These are phyloP conservation scores for Alitta virens DNA, from an alignment of 2,888 invertebrate species.

Conservation along the genomic window DNA sequence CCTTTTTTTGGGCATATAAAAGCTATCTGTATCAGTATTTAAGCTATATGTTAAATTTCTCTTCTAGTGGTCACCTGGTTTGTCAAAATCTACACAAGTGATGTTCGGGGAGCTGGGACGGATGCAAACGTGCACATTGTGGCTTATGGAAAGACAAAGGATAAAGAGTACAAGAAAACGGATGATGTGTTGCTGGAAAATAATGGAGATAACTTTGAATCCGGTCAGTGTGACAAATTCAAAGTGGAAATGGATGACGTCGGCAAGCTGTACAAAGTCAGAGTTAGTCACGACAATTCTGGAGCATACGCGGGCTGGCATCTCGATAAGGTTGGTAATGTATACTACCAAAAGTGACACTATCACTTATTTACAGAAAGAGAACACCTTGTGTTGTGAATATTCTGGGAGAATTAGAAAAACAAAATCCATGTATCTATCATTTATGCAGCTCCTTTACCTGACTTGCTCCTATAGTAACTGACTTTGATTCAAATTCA, in stretches of 20 bases:
- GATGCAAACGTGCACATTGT: constrained; percentile 54
- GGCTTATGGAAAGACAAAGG: constrained; percentile 46
- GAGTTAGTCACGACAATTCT: constrained; percentile 55
- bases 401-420: no score
- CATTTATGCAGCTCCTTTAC: no score
- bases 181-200: constrained; percentile 51
- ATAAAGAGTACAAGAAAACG: constrained; percentile 48
- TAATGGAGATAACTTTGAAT: constrained; percentile 54
- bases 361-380: no score
- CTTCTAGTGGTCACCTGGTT: constrained; percentile 53
- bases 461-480: no score
- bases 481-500: background rate
- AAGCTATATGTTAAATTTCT: no score
- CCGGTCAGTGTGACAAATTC: constrained; percentile 51
- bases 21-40: no score
- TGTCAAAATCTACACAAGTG: constrained; percentile 50
- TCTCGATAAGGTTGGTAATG: constrained; percentile 47
- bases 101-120: constrained; percentile 51
- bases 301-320: constrained; percentile 55
- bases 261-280: constrained; percentile 53
- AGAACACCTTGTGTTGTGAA: no score
- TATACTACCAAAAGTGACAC: no score
- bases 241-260: constrained; percentile 48
- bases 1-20: no score
- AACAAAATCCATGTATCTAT: no score